Evolutionary conservation across 2,797 vertebrate genomes (phyloP).

Genomic region (Sebastes jordani): DNA sequence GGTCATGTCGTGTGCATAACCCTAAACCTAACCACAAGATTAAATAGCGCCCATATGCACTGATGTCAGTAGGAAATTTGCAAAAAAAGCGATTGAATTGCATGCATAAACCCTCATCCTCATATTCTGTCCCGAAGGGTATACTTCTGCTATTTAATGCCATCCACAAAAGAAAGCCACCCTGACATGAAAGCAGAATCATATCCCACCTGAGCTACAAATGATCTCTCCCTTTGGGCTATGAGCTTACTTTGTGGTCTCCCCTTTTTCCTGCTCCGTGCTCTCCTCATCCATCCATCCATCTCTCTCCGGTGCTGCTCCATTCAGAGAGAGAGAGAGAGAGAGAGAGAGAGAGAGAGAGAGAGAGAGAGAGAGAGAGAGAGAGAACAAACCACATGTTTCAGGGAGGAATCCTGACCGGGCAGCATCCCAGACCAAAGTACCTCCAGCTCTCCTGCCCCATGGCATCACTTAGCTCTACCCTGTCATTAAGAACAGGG

Average conservation of each 20-base stretch:
- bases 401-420: slow-evolving; percentile 71
- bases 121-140: slow-evolving; percentile 60
- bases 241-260: slow-evolving; percentile 71
- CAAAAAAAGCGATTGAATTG: slow-evolving; percentile 65
- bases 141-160: slow-evolving; percentile 52
- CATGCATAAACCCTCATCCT: slow-evolving; percentile 63
- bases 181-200: slow-evolving; percentile 59
- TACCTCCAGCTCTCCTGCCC: slow-evolving; percentile 75
- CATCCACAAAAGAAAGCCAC: slow-evolving; percentile 52
- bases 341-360: slow-evolving; percentile 32
- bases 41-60: slow-evolving; percentile 73
- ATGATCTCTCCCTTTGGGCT: slow-evolving; percentile 68
- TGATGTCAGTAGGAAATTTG: slow-evolving; percentile 75
- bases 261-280: slow-evolving; percentile 39
- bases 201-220: slow-evolving; percentile 72
- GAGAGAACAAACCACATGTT: slow-evolving; percentile 80
- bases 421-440: slow-evolving; percentile 78
- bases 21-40: slow-evolving; percentile 73
- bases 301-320: slow-evolving; percentile 35
- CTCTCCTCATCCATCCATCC: slow-evolving; percentile 62
- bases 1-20: slow-evolving; percentile 75
- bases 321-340: slow-evolving; percentile 60
- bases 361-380: background rate
- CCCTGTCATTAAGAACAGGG: slow-evolving; percentile 77
- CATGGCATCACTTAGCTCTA: slow-evolving; percentile 73